Evolutionary conservation across 2,113 vertebrate species (phyloP), one percentile per base, ranked within the genome.

Genomic region (Notiomystis cincta): DNA sequence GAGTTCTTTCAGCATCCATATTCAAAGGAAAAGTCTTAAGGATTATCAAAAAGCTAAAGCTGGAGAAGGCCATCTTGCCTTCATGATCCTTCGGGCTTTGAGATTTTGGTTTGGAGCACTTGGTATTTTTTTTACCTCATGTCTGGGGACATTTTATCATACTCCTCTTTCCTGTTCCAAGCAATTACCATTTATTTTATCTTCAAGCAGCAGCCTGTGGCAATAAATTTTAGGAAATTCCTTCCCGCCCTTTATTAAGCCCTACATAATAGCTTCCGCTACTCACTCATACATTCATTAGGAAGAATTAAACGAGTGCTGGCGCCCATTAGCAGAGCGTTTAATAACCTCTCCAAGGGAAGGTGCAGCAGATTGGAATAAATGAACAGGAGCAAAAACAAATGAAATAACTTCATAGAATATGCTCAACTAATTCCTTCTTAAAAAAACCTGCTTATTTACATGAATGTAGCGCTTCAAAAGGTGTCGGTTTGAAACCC

Each of bases 151-250:
- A 35, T 89, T 96, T 95, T 92, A 94, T 96, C 85, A 93, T 96
- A 91, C 89, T 95, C 66, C 82, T 96, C 73, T 96, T 80, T 76
- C 87, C 88, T 75, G 76, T 96, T 96, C 69, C 90, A 85, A 91
- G 91, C 81, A 96, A 93, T 96, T 93, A 89, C 87, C 90, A 86
- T 96, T 97, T 96, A 92, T 97, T 98, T 98, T 97, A 85, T 97
- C 95, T 96, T 91, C 81, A 97, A 94, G 96, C 91, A 95, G 79
- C 96, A 96, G 84, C 96, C 95, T 94, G 77, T 93, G 78, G 95
- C 93, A 92, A 82, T 97, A 96, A 90, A 79, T 97, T 96, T 93
- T 89, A 78, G 93, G 93, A 71, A 95, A 95, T 93, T 97, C 86
- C 95, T 95, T 93, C 95, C 94, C 82, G 76, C 91, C 94, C 93